These are phyloP conservation scores for Ceratina australensis DNA, from an alignment of 1,140 invertebrate genomes.

Conservation along the genomic window DNA sequence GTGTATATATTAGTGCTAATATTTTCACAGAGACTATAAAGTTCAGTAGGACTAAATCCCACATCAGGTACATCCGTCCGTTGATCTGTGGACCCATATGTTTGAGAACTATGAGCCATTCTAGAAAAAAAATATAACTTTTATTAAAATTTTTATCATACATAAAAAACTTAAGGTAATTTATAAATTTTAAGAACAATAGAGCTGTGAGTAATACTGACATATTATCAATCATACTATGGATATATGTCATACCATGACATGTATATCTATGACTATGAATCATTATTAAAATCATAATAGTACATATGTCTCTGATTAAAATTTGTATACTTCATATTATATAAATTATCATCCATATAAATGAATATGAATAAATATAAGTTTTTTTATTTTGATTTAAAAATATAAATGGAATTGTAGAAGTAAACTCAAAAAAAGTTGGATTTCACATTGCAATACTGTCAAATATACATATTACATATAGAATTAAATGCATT, in stretches of 20 bases:
- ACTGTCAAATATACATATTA: neutral
- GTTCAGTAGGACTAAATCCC: conserved; percentile 86
- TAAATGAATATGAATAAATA: neutral
- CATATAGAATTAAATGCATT: neutral
- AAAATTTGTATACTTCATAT: no score
- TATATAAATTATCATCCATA: no score
- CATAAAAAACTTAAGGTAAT: neutral
- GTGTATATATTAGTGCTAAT: conserved; percentile 90
- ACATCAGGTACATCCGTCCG: conserved; percentile 82
- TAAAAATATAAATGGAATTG: neutral
- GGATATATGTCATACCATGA: no score
- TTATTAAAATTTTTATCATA: neutral
- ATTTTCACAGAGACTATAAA: conserved; percentile 87
- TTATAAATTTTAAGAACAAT: neutral
- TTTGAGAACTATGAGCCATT: conserved; percentile 77
- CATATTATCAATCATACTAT: neutral
- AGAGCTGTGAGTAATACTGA: neutral
- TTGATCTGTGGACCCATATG: conserved; percentile 78
- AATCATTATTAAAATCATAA: neutral
- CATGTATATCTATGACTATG: no score
- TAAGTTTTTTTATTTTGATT: neutral
- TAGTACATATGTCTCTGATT: neutral
- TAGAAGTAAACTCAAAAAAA: neutral
- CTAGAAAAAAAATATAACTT: conserved; percentile 55
- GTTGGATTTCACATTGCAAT: neutral